Percentiles rank a stretch among this genome's conserved stretches.
phyloP scores from a whole-genome alignment of 2,797 vertebrate species.

The Enteromius viviparus region DNA sequence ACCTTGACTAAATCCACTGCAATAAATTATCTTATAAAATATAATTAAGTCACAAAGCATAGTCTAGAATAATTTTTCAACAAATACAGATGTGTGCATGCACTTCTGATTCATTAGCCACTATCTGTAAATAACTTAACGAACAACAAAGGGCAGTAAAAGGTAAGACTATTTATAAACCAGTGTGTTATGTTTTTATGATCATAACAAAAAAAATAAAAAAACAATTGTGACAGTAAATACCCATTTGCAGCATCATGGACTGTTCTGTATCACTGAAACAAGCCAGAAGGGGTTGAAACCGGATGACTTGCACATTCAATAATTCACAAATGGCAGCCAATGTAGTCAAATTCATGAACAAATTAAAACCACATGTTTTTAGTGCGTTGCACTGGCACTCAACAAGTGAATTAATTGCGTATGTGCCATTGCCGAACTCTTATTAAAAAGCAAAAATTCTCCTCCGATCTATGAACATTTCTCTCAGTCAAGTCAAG shows the following conservation, averaged over 20 bases:
- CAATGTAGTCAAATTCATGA: not conserved
- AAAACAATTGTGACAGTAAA: not conserved
- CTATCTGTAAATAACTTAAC: not conserved
- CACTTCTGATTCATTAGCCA: not conserved
- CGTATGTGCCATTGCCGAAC: no score
- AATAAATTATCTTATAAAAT: not conserved
- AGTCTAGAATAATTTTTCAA: no score
- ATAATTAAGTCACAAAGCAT: not conserved
- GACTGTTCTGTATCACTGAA: not conserved
- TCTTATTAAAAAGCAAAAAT: no score
- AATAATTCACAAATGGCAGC: not conserved
- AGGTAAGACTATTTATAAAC: not conserved
- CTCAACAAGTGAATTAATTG: no score
- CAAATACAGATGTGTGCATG: not conserved
- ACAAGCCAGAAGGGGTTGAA: not conserved
- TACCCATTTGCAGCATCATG: not conserved
- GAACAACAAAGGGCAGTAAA: not conserved
- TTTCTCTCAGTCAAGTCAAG: no score
- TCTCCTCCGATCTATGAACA: no score
- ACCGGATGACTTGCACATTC: not conserved
- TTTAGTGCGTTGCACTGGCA: not conserved
- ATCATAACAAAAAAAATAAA: not conserved
- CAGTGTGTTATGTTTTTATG: not conserved
- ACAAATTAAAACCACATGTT: not conserved
- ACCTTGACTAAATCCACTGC: not conserved